Percentiles rank a stretch among this genome's conserved stretches.
Evolutionary conservation across 2,888 invertebrate genomes (phyloP).

Genomic region (Amphipyra berbera): DNA sequence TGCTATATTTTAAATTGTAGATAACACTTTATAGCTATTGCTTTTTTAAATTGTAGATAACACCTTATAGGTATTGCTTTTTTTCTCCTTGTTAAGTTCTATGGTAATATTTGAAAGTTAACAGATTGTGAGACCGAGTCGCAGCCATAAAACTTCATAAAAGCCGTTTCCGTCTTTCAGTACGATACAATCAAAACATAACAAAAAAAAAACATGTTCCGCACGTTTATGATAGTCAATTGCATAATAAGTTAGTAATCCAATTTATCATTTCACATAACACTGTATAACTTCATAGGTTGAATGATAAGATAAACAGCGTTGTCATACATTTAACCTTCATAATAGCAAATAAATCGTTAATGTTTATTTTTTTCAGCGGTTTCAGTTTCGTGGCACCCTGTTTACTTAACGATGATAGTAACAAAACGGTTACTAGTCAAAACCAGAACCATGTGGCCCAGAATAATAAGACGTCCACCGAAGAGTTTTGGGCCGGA

Average conservation of each 20-base stretch:
- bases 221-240: slow-evolving; percentile 20
- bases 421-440: slow-evolving; percentile 84
- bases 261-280: slow-evolving; percentile 27
- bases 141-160: background rate
- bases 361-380: slow-evolving; percentile 70
- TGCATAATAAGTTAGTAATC: slow-evolving; percentile 14
- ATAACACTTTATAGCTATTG: too few species aligned
- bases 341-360: slow-evolving; percentile 34
- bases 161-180: slow-evolving; percentile 1
- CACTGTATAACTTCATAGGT: slow-evolving; percentile 25
- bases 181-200: too few species aligned
- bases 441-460: slow-evolving; percentile 78
- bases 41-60: too few species aligned
- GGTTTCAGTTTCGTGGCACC: slow-evolving; percentile 99
- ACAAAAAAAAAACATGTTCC: too few species aligned
- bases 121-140: too few species aligned
- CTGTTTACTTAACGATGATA: slow-evolving; percentile 93
- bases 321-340: slow-evolving; percentile 29
- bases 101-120: too few species aligned
- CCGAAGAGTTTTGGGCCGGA: slow-evolving; percentile 86
- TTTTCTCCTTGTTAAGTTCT: too few species aligned
- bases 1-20: too few species aligned
- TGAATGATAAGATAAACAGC: slow-evolving; percentile 55
- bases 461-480: slow-evolving; percentile 82
- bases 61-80: too few species aligned